These are phyloP conservation scores for Ochropleura leucogaster DNA, from an alignment of 2,888 invertebrate species.

Conservation along the genomic window DNA sequence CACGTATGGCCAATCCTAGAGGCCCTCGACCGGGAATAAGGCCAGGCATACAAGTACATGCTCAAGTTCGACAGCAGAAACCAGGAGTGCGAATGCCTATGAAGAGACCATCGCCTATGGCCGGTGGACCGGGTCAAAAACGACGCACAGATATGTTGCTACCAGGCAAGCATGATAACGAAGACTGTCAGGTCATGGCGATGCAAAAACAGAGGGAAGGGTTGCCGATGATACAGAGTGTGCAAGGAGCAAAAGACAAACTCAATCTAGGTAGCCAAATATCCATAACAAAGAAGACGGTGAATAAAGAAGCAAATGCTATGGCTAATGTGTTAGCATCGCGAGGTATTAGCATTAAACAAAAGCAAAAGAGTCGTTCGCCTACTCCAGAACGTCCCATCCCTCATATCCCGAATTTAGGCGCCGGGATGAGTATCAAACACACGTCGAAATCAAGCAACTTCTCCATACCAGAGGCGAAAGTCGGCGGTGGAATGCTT, in stretches of 20 bases:
- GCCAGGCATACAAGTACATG: slow-evolving; percentile 85
- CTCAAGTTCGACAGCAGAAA: slow-evolving; percentile 81
- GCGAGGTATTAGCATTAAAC: slow-evolving; percentile 94
- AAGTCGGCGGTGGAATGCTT: slow-evolving; percentile 83
- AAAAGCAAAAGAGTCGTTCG: slow-evolving; percentile 90
- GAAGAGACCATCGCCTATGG: slow-evolving; percentile 79
- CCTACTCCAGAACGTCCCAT: slow-evolving; percentile 85
- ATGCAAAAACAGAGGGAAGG: slow-evolving; percentile 94
- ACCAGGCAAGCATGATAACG: slow-evolving; percentile 93
- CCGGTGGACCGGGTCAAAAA: slow-evolving; percentile 79
- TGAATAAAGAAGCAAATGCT: slow-evolving; percentile 93
- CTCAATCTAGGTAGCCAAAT: slow-evolving; percentile 94
- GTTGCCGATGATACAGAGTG: slow-evolving; percentile 93
- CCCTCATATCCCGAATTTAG: slow-evolving; percentile 86
- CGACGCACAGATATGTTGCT: slow-evolving; percentile 92
- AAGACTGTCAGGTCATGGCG: slow-evolving; percentile 94
- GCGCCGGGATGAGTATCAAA: slow-evolving; percentile 89
- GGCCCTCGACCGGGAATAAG: slow-evolving; percentile 81
- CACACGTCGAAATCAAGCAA: slow-evolving; percentile 87
- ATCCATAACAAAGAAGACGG: slow-evolving; percentile 92
- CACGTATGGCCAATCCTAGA: slow-evolving; percentile 81
- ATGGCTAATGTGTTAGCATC: slow-evolving; percentile 95
- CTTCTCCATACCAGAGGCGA: slow-evolving; percentile 86
- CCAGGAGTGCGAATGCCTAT: slow-evolving; percentile 83
- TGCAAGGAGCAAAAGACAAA: slow-evolving; percentile 92